Percentiles rank a stretch among this genome's conserved stretches.
Conservation (phyloP, 2,797 vertebrate species). For the Coracias cyanogaster region DNA sequence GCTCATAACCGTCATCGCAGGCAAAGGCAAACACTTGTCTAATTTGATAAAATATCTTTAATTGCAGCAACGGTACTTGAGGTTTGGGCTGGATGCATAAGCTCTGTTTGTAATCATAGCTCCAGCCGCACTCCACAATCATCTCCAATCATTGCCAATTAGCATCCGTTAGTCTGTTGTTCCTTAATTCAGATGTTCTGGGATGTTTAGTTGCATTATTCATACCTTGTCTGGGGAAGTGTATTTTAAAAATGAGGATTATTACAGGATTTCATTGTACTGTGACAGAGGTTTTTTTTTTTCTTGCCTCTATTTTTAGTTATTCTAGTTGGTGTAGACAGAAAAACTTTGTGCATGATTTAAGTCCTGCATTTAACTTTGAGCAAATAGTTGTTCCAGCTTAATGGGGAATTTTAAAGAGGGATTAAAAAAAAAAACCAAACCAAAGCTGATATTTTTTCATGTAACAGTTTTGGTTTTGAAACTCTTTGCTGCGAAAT, state of each 20-base stretch:
- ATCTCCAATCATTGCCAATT: slow-evolving; percentile 79
- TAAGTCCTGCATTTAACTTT: not conserved
- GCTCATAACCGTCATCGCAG: slow-evolving; percentile 8
- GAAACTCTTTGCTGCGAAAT: not conserved
- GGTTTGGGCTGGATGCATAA: slow-evolving; percentile 52
- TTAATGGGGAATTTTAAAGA: not conserved
- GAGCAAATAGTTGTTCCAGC: not conserved
- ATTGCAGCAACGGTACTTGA: slow-evolving; percentile 71
- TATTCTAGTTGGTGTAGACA: not conserved
- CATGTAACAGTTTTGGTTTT: not conserved
- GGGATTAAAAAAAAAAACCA: not conserved
- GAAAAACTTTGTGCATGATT: not conserved
- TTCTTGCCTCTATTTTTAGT: not conserved
- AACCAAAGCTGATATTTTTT: not conserved
- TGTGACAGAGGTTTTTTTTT: not conserved
- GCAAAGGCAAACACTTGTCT: slow-evolving; percentile 71
- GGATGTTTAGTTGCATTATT: slow-evolving; percentile 72
- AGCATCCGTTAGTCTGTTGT: slow-evolving; percentile 66
- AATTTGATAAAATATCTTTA: slow-evolving; percentile 80
- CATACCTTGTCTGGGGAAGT: slow-evolving; percentile 54
- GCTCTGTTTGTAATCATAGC: slow-evolving; percentile 76
- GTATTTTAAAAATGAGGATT: not conserved
- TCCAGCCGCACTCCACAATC: slow-evolving; percentile 75
- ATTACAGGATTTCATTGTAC: slow-evolving; percentile 48
- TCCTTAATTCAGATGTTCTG: slow-evolving; percentile 72